A percentile compares a stretch with the other conserved stretches of the same genome.
Conservation (phyloP, 2,113 vertebrate species). For the Andinoacara biseriatus region DNA sequence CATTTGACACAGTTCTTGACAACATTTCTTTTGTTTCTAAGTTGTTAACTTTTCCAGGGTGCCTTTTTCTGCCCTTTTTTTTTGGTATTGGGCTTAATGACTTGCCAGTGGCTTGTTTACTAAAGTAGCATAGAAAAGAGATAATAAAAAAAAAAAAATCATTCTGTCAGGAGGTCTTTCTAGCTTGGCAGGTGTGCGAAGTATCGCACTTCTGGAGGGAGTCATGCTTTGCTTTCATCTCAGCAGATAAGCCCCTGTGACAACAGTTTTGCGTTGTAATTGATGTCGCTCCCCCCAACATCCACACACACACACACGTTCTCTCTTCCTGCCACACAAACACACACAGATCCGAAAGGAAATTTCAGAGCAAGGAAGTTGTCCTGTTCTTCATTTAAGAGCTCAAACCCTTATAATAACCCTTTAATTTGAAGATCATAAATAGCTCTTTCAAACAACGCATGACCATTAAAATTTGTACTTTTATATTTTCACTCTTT, state of each 20-base stretch:
- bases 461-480: no score
- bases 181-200: conserved; percentile 60
- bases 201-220: conserved; percentile 53
- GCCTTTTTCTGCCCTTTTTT: conserved; percentile 45
- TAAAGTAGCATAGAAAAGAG: conserved; percentile 43
- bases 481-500: no score
- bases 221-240: conserved; percentile 62
- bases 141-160: conserved; percentile 5
- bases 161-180: conserved; percentile 56
- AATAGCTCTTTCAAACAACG: no score
- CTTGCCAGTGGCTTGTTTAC: conserved; percentile 71
- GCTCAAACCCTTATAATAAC: neutral
- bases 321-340: neutral
- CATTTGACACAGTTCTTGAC: conserved; percentile 54
- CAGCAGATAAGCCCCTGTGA: conserved; percentile 62
- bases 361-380: neutral
- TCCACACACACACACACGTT: conserved; percentile 18
- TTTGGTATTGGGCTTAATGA: conserved; percentile 49
- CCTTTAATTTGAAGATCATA: no score
- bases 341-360: conserved; percentile 12
- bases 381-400: conserved; percentile 18
- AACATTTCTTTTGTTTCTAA: conserved; percentile 72
- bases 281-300: conserved; percentile 41
- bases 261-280: conserved; percentile 73
- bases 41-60: conserved; percentile 75